A percentile compares a stretch with the other conserved stretches of the same genome.
These are phyloP conservation scores for Sphaerodactylus townsendi DNA, from an alignment of 2,113 vertebrate genomes.

Conservation along the genomic window DNA sequence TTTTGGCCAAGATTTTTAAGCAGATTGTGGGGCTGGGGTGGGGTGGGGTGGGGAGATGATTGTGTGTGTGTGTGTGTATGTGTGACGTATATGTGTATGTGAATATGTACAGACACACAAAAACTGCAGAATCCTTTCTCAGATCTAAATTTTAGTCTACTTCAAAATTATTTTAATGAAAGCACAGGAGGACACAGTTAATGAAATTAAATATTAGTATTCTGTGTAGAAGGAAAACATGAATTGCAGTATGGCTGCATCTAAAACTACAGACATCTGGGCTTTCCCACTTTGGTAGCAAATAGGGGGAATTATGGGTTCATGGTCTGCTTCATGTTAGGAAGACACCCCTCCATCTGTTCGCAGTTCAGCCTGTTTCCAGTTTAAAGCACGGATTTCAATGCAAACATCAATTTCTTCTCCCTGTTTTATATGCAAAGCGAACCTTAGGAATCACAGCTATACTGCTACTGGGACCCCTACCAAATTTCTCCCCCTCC, in stretches of 20 bases:
- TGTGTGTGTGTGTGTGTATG: neutral
- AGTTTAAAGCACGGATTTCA: constrained; percentile 74
- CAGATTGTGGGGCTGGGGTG: neutral
- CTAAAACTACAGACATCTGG: constrained; percentile 75
- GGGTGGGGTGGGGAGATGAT: neutral
- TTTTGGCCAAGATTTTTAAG: neutral
- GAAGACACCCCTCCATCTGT: constrained; percentile 82
- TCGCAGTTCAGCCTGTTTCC: constrained; percentile 71
- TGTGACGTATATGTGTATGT: neutral
- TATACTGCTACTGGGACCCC: constrained; percentile 64
- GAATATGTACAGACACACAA: neutral
- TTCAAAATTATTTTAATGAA: constrained; percentile 45
- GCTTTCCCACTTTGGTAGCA: constrained; percentile 82
- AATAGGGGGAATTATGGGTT: constrained; percentile 77
- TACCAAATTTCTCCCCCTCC: constrained; percentile 69
- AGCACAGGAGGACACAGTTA: constrained; percentile 47
- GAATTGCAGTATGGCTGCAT: constrained; percentile 74
- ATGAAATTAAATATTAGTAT: neutral
- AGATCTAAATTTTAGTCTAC: neutral
- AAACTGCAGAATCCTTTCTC: neutral
- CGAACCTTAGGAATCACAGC: constrained; percentile 61
- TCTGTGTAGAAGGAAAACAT: constrained; percentile 52
- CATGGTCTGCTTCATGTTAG: constrained; percentile 72
- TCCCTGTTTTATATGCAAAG: constrained; percentile 73
- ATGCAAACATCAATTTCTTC: constrained; percentile 71